These are phyloP conservation scores for Australoheros scitulus DNA, from an alignment of 2,113 vertebrate genomes.

Conservation along the genomic window DNA sequence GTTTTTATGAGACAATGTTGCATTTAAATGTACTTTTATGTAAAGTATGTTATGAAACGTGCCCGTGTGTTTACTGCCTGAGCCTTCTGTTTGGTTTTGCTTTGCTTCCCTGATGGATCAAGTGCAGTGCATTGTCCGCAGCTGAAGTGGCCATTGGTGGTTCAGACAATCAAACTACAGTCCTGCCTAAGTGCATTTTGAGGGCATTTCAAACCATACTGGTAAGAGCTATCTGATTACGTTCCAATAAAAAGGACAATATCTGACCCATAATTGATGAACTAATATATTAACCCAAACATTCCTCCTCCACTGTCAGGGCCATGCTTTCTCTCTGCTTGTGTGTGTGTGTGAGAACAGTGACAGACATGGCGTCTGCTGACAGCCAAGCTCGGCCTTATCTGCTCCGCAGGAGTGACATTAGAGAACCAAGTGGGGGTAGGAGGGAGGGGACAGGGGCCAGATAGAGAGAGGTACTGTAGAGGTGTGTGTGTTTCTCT, in stretches of 20 bases:
- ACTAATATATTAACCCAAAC: slow-evolving; percentile 13
- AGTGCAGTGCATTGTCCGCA: background rate
- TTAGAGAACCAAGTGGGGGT: slow-evolving; percentile 35
- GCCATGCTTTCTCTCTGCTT: slow-evolving; percentile 1
- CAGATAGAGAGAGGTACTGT: background rate
- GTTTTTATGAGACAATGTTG: rapidly evolving
- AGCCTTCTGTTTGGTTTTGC: background rate
- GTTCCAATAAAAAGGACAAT: slow-evolving; percentile 10
- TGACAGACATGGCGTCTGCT: slow-evolving; percentile 50
- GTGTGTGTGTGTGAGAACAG: slow-evolving; percentile 14
- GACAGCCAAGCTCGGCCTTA: slow-evolving; percentile 56
- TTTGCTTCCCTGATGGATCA: background rate
- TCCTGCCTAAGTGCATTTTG: slow-evolving; percentile 22
- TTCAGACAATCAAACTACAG: slow-evolving; percentile 8
- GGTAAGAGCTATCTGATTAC: slow-evolving; percentile 37
- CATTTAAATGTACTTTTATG: background rate
- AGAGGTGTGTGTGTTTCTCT: slow-evolving; percentile 21
- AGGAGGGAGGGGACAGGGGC: background rate
- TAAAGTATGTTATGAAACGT: background rate
- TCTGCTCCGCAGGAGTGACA: slow-evolving; percentile 65
- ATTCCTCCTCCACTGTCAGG: slow-evolving; percentile 11
- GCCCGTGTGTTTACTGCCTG: background rate
- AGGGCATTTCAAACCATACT: slow-evolving; percentile 28
- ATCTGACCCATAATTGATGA: slow-evolving; percentile 24
- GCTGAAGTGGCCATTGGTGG: background rate